These are phyloP conservation scores for Amazona guildingii DNA, from an alignment of 2,113 vertebrate genomes.

Conservation along the genomic window DNA sequence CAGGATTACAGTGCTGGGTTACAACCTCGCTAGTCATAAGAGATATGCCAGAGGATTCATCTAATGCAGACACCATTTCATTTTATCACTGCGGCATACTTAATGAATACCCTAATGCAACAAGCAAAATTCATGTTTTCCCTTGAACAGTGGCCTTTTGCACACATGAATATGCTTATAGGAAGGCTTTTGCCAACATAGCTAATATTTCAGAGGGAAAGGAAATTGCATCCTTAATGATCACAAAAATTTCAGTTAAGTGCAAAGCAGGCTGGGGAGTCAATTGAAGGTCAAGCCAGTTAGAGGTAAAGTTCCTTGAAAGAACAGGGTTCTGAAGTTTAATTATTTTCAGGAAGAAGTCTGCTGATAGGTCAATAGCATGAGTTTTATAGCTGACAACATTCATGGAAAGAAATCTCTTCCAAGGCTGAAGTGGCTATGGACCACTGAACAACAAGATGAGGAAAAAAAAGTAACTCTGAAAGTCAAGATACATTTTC, in stretches of 20 bases:
- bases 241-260: background rate
- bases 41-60: background rate
- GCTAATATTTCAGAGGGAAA: background rate
- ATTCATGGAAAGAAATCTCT: background rate
- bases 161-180: background rate
- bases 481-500: background rate
- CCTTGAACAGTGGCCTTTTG: background rate
- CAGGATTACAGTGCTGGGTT: background rate
- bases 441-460: background rate
- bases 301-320: background rate
- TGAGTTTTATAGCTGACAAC: background rate
- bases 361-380: background rate
- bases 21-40: background rate
- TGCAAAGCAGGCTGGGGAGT: background rate
- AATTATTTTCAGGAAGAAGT: background rate
- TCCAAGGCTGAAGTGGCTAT: background rate
- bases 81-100: background rate
- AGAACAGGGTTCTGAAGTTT: background rate
- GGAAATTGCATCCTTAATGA: constrained; percentile 11
- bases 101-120: background rate
- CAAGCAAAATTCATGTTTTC: background rate
- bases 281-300: background rate
- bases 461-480: background rate
- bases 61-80: background rate
- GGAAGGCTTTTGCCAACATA: background rate